A percentile compares a stretch with the other conserved stretches of the same genome.
Evolutionary conservation across 1,140 invertebrate genomes (phyloP).

Genomic region (Pristionchus pacificus): DNA sequence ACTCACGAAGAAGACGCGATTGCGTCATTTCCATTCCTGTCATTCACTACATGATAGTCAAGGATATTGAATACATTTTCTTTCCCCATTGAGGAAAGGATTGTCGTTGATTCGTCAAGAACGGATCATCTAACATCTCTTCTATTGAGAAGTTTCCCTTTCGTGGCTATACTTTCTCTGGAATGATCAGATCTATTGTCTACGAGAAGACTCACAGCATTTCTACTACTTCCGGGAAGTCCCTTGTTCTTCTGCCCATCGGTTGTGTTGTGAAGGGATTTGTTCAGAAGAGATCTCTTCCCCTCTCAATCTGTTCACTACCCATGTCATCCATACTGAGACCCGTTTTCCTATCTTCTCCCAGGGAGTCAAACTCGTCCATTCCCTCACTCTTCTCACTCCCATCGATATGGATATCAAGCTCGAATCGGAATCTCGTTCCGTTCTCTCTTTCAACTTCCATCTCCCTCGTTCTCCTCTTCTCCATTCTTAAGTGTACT

Average conservation of each 20-base stretch:
- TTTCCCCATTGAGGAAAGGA: slow-evolving; percentile 28
- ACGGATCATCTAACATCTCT: slow-evolving; percentile 29
- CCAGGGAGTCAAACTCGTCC: slow-evolving; percentile 30
- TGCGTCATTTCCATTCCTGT: slow-evolving; percentile 13
- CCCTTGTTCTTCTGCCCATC: slow-evolving; percentile 23
- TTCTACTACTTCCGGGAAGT: slow-evolving; percentile 40
- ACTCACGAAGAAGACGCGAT: slow-evolving; percentile 18
- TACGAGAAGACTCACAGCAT: slow-evolving; percentile 31
- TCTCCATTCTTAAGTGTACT: slow-evolving; percentile 8
- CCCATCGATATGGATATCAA: slow-evolving; percentile 28
- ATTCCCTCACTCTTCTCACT: slow-evolving; percentile 20
- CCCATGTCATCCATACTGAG: slow-evolving; percentile 25
- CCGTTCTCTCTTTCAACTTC: background rate
- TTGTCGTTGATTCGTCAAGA: slow-evolving; percentile 23
- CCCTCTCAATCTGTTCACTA: slow-evolving; percentile 15
- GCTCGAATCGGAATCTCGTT: slow-evolving; percentile 1
- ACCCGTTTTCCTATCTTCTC: slow-evolving; percentile 28
- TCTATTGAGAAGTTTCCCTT: slow-evolving; percentile 19
- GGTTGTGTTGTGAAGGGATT: slow-evolving; percentile 10
- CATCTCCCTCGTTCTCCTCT: background rate
- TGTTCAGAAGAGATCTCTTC: slow-evolving; percentile 8
- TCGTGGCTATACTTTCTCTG: slow-evolving; percentile 10
- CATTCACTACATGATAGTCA: slow-evolving; percentile 35
- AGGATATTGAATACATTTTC: slow-evolving; percentile 34
- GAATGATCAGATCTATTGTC: slow-evolving; percentile 14